Conservation (phyloP, 2,888 invertebrate genomes). For the Acrobeloides nanus region DNA sequence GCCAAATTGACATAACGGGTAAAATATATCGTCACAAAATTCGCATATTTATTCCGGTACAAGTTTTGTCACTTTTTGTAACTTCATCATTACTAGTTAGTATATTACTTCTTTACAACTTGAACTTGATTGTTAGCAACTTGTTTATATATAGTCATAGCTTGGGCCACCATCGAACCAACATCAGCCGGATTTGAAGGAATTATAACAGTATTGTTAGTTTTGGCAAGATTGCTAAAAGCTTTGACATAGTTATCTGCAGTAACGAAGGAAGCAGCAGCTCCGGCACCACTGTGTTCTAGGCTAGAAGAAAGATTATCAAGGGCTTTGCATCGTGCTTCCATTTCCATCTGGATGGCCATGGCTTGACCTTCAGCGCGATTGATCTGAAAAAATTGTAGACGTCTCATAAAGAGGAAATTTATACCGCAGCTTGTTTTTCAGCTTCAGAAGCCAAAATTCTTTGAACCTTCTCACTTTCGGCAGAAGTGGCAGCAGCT, state of each 20-base stretch:
- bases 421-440: no score
- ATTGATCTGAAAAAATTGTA: conserved; percentile 51
- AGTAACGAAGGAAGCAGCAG: conserved; percentile 81
- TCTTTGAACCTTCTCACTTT: conserved; percentile 81
- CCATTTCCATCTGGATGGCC: conserved; percentile 76
- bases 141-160: conserved; percentile 42
- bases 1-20: no score
- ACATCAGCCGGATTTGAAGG: conserved; percentile 67
- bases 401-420: no score
- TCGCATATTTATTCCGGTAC: no score
- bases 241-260: conserved; percentile 94
- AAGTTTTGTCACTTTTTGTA: no score
- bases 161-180: conserved; percentile 42
- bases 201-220: conserved; percentile 84
- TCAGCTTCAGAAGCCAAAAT: conserved; percentile 87
- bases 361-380: conserved; percentile 67
- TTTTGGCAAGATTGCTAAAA: conserved; percentile 66
- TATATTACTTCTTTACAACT: no score
- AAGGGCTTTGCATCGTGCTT: no score
- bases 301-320: no score
- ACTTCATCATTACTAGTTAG: no score
- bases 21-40: no score
- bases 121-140: no score
- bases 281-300: conserved; percentile 74
- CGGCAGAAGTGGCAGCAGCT: no score